Evolutionary conservation across 1,140 invertebrate genomes (phyloP).

Genomic region (Hycleus phaleratus): DNA sequence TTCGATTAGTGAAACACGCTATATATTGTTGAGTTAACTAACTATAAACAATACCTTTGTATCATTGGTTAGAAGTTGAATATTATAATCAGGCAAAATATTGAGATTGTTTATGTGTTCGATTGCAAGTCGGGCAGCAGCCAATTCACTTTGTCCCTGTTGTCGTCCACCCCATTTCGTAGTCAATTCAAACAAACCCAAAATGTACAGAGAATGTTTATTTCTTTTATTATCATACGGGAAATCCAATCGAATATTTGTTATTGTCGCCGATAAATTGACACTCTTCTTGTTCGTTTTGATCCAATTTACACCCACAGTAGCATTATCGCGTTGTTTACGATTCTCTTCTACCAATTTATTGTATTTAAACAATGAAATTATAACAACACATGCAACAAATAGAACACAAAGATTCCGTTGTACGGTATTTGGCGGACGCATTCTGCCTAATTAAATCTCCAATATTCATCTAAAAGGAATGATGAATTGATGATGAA

Average conservation of each 20-base stretch:
- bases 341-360: conserved; percentile 1
- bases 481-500: conserved; percentile 11
- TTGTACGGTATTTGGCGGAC: not conserved
- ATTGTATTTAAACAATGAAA: conserved; percentile 5
- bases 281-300: not conserved
- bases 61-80: conserved; percentile 70
- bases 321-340: not conserved
- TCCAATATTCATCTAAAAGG: not conserved
- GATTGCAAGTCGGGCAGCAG: conserved; percentile 65
- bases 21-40: too few relatives aligned
- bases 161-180: conserved; percentile 49
- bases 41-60: conserved; percentile 56
- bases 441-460: not conserved
- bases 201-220: conserved; percentile 45
- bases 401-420: conserved; percentile 6
- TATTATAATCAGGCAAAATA: conserved; percentile 59
- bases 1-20: too few relatives aligned
- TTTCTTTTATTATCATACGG: conserved; percentile 3
- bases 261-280: not conserved
- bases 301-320: not conserved
- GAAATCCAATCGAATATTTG: conserved; percentile 10
- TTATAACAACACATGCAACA: not conserved
- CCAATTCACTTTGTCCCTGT: conserved; percentile 65
- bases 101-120: conserved; percentile 61
- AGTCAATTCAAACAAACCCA: conserved; percentile 70